Base-by-base conservation (phyloP, 2,113 vertebrate species). In the Brachypteracias leptosomus region DNA sequence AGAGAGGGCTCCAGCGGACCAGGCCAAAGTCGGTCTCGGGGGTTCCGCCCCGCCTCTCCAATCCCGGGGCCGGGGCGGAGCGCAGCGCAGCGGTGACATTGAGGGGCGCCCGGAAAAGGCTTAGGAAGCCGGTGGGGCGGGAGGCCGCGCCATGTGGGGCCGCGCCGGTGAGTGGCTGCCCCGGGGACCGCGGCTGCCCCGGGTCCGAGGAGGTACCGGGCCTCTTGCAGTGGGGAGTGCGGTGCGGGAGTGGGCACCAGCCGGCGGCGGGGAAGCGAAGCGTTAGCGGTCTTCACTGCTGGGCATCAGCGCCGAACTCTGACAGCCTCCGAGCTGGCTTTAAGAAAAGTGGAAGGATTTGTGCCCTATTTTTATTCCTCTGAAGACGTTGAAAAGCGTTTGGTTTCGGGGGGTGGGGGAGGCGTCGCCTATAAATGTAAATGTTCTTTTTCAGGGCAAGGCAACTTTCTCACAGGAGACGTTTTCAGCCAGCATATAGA, bases 251-350 rank as follows among this genome's bases (percentile, higher is more conserved):
- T 6, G 42, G 67, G 33, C 21, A n/a, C n/a, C n/a, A n/a, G n/a
- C 28, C 33, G 44, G 51, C 51, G 44, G 44, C 44, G 44, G 71
- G 4, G 17, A 42, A 9, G 20, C 2, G 51, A 17, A 17, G 52
- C 2, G 54, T 3, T 4, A 11, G 11, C 2, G n/a, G 1, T 55
- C 26, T 6, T 1, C 38, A 2, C 4, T 4, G 62, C 0, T 0
- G 44, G 40, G 10, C 6, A 2, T 3, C 3, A 6, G 9, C 20
- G 54, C 17, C 2, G 62, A 10, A 18, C 54, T 20, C 20, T 14
- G 44, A 11, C 24, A 54, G 46, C 55, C 59, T 73, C 29, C 47
- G 2, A 4, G 12, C 47, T 15, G 42, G 2, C n/a, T n/a, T 36
- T 19, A 13, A 31, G 57, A 11, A 16, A 5, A 7, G 9, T 16